Percentiles rank a stretch among this genome's conserved stretches.
Conservation (phyloP, 1,140 invertebrate genomes). For the Heterodera schachtii region DNA sequence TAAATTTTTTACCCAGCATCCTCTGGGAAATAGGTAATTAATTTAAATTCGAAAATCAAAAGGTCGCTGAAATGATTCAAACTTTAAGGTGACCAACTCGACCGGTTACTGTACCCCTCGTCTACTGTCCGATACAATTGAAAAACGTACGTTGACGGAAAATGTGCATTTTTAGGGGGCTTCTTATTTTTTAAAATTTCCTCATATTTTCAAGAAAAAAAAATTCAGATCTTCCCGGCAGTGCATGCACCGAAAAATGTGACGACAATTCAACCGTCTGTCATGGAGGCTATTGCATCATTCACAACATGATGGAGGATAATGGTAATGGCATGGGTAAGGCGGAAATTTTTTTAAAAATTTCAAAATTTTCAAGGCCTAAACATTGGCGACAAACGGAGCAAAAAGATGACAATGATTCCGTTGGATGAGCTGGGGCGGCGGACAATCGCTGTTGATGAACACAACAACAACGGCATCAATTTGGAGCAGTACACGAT, state of each 20-base stretch:
- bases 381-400: not conserved
- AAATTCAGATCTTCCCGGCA: constrained; percentile 47
- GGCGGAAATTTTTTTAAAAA: too few species aligned
- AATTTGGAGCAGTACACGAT: not conserved
- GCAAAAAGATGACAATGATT: constrained; percentile 1
- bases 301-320: constrained; percentile 16
- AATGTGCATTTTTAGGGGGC: not conserved
- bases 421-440: not conserved
- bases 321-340: not conserved
- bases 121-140: constrained; percentile 32
- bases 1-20: too few species aligned
- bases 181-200: too few species aligned
- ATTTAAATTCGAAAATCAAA: too few species aligned
- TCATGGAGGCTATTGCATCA: constrained; percentile 47
- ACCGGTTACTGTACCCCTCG: constrained; percentile 48
- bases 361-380: too few species aligned
- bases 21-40: too few species aligned
- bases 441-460: not conserved
- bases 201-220: constrained; percentile 16
- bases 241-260: constrained; percentile 18
- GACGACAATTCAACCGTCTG: constrained; percentile 39
- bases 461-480: not conserved
- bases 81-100: constrained; percentile 45
- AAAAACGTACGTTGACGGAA: constrained; percentile 21
- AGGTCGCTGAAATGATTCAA: too few species aligned